These are phyloP conservation scores for Okamejei kenojei DNA, from an alignment of 2,797 vertebrate species.

Conservation along the genomic window DNA sequence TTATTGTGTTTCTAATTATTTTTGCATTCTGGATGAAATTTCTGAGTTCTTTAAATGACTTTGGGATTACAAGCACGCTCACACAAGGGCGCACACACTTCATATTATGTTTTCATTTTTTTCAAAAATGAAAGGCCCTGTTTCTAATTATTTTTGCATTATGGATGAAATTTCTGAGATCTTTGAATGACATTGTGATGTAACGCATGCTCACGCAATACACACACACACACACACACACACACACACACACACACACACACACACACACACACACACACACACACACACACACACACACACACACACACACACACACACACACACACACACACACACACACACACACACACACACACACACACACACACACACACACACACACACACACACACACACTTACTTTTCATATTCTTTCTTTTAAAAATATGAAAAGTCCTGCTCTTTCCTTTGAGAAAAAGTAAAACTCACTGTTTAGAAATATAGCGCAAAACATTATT, in stretches of 20 bases:
- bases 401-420: too few species aligned
- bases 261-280: too few species aligned
- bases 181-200: neutral
- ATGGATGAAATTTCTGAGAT: conserved; percentile 17
- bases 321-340: too few species aligned
- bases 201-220: neutral
- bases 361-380: too few species aligned
- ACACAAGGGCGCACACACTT: too few species aligned
- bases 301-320: too few species aligned
- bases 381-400: too few species aligned
- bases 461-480: neutral
- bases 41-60: neutral
- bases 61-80: neutral
- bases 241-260: too few species aligned
- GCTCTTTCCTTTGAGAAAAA: neutral
- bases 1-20: conserved; percentile 22
- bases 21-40: conserved; percentile 22
- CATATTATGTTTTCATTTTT: neutral
- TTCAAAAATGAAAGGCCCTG: neutral
- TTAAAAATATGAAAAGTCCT: neutral
- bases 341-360: too few species aligned
- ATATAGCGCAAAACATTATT: neutral
- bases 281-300: too few species aligned
- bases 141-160: neutral
- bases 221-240: too few species aligned